These are phyloP conservation scores for Gallinago stenura DNA, from an alignment of 2,797 vertebrate genomes.

Conservation along the genomic window DNA sequence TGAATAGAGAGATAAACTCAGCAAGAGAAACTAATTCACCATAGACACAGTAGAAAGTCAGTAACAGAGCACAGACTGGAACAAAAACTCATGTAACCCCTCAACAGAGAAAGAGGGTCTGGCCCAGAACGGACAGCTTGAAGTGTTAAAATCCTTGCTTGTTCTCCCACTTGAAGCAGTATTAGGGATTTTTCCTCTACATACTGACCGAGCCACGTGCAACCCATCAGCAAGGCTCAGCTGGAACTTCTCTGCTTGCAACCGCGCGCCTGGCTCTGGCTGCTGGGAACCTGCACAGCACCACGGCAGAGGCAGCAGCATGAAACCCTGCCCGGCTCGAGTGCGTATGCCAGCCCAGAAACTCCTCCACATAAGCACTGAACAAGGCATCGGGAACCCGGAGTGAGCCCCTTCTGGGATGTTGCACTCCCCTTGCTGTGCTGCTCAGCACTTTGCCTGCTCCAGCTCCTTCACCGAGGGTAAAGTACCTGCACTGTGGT, in stretches of 20 bases:
- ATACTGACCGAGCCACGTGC: background rate
- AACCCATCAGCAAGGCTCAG: background rate
- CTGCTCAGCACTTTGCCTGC: background rate
- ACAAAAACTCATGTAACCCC: background rate
- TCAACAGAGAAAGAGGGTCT: background rate
- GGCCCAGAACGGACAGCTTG: background rate
- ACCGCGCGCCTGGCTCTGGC: background rate
- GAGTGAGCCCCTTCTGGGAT: background rate
- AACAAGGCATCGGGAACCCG: background rate
- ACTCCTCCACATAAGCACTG: background rate
- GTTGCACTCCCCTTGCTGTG: background rate
- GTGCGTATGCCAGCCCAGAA: rapidly evolving
- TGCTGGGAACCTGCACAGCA: background rate
- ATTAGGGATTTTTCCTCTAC: background rate
- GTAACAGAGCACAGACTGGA: background rate
- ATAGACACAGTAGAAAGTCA: background rate
- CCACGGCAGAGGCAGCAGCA: background rate
- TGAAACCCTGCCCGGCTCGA: background rate
- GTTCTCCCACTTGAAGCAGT: background rate
- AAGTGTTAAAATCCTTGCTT: background rate
- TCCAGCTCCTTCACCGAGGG: background rate
- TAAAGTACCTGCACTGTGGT: background rate
- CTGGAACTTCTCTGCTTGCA: background rate
- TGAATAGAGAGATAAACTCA: background rate
- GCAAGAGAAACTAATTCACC: background rate